A percentile compares a stretch with the other conserved stretches of the same genome.
These are phyloP conservation scores for Oostethus manadensis DNA, from an alignment of 2,113 vertebrate genomes.

Conservation along the genomic window DNA sequence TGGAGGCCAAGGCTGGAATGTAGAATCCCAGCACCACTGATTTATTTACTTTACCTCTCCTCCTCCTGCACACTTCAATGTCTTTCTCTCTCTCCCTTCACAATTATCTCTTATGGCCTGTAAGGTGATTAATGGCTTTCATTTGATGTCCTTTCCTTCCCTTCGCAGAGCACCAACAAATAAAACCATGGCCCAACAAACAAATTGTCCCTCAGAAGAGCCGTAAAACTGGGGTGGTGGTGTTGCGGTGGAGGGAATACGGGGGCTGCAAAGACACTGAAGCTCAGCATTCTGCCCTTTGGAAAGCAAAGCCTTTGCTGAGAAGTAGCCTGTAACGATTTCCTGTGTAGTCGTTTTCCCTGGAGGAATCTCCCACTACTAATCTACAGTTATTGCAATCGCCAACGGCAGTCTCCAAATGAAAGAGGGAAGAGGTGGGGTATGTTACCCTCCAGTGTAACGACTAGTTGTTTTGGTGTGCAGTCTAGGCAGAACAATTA, in stretches of 20 bases:
- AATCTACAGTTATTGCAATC: conserved; percentile 79
- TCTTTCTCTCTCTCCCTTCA: conserved; percentile 69
- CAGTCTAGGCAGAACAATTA: conserved; percentile 15
- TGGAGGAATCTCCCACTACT: conserved; percentile 72
- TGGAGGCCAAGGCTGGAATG: conserved; percentile 36
- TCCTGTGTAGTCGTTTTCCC: conserved; percentile 63
- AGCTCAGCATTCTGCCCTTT: conserved; percentile 70
- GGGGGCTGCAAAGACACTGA: conserved; percentile 67
- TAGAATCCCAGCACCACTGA: conserved; percentile 55
- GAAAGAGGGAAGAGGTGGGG: conserved; percentile 52
- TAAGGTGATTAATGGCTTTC: conserved; percentile 81
- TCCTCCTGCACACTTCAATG: conserved; percentile 41
- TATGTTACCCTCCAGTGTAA: conserved; percentile 45
- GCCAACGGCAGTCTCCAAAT: conserved; percentile 72
- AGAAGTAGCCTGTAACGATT: conserved; percentile 64
- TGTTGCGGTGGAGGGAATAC: conserved; percentile 38
- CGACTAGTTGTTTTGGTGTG: conserved; percentile 46
- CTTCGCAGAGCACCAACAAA: conserved; percentile 73
- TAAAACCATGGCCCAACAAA: conserved; percentile 71
- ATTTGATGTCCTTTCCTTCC: conserved; percentile 74
- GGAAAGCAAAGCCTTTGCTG: conserved; percentile 70
- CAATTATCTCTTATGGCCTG: conserved; percentile 76
- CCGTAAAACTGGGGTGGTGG: conserved; percentile 61
- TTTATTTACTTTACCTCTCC: conserved; percentile 66
- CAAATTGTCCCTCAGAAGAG: conserved; percentile 79